Evolutionary conservation across 2,888 invertebrate species (phyloP).

Genomic region (Archaeoteleia sp.): DNA sequence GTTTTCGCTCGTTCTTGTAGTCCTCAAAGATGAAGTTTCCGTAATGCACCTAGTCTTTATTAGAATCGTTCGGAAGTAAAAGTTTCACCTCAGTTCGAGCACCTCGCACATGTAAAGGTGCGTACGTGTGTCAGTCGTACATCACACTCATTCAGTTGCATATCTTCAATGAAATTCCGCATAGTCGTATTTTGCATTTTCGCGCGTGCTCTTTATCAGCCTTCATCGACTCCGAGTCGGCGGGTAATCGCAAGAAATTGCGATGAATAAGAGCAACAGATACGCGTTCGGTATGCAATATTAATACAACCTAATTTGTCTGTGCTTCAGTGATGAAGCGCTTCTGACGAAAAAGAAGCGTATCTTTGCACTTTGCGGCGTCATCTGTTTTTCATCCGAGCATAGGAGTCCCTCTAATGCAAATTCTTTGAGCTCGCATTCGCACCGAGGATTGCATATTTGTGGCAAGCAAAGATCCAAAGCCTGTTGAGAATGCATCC

Average conservation of each 20-base stretch:
- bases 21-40: constrained; percentile 23
- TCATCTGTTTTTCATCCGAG: constrained; percentile 59
- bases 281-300: constrained; percentile 26
- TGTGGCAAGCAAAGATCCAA: constrained; percentile 61
- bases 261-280: constrained; percentile 16
- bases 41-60: constrained; percentile 23
- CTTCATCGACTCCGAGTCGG: constrained; percentile 8
- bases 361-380: constrained; percentile 36
- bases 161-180: constrained; percentile 30
- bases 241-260: constrained; percentile 27
- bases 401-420: constrained; percentile 25
- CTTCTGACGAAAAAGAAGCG: constrained; percentile 26
- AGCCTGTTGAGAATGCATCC: constrained; percentile 70
- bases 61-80: constrained; percentile 6
- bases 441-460: constrained; percentile 58
- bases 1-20: constrained; percentile 3
- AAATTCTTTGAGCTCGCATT: constrained; percentile 52
- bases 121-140: constrained; percentile 14
- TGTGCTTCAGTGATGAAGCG: constrained; percentile 38
- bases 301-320: constrained; percentile 46
- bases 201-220: constrained; percentile 24
- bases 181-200: constrained; percentile 14
- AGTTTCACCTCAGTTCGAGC: constrained; percentile 1
- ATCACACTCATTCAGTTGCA: constrained; percentile 15
- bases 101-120: constrained; percentile 7